Percentiles rank a stretch among this genome's conserved stretches.
phyloP scores from a whole-genome alignment of 1,140 invertebrate genomes.

The Panagrolaimus sp. region DNA sequence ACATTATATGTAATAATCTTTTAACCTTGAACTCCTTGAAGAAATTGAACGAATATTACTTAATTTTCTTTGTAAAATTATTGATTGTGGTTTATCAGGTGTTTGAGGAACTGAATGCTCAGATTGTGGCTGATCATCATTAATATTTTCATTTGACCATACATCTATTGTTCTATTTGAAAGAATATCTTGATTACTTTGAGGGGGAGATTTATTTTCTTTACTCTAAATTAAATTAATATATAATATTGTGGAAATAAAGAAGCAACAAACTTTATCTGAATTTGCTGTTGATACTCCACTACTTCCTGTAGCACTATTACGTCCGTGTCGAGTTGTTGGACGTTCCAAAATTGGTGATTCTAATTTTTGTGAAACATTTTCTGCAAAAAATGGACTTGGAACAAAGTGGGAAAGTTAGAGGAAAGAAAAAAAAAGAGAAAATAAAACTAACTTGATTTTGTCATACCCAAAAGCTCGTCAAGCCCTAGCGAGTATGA shows the following conservation, averaged over 20 bases:
- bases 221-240: constrained; percentile 8
- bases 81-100: not conserved
- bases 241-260: not conserved
- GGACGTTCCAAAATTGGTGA: constrained; percentile 10
- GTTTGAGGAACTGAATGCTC: not conserved
- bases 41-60: constrained; percentile 13
- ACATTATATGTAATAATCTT: not conserved
- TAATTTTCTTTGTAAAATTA: not conserved
- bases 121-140: not conserved
- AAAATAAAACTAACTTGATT: not conserved
- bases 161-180: constrained; percentile 3
- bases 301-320: constrained; percentile 4
- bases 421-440: not conserved
- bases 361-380: not conserved
- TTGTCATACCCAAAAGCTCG: constrained; percentile 7
- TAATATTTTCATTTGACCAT: constrained; percentile 1
- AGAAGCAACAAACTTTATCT: not conserved
- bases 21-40: constrained; percentile 2
- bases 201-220: not conserved
- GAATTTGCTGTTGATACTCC: constrained; percentile 2
- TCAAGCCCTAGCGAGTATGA: constrained; percentile 6
- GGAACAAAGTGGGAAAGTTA: not conserved
- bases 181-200: not conserved
- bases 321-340: constrained; percentile 6
- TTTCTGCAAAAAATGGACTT: not conserved